Percentiles rank a stretch among this genome's conserved stretches.
Conservation (phyloP, 2,888 invertebrate species). For the Brachypterus glaber region DNA sequence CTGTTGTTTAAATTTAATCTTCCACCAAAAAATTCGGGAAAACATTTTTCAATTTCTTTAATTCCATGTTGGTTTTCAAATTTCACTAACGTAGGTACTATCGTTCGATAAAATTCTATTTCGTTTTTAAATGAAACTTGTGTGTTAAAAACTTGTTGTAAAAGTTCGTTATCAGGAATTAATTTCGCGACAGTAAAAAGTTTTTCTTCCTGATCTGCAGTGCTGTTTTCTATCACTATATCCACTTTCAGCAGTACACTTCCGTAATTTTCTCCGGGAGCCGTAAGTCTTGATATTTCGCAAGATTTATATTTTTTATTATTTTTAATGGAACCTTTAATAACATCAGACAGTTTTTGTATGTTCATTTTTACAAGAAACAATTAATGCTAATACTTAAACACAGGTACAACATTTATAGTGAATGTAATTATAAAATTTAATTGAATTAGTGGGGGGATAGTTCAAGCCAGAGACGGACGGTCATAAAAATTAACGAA, state of each 20-base stretch:
- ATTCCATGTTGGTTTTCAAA: background rate
- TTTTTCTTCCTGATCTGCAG: background rate
- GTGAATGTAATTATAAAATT: too few species aligned
- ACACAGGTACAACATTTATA: too few species aligned
- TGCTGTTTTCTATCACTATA: background rate
- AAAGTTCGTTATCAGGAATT: background rate
- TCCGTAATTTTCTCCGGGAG: background rate
- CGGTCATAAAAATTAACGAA: too few species aligned
- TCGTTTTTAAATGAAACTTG: background rate
- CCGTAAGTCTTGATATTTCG: too few species aligned
- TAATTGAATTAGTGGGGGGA: too few species aligned
- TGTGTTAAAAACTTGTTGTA: background rate
- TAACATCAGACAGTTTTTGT: too few species aligned
- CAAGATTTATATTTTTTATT: too few species aligned
- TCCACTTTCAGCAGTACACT: background rate
- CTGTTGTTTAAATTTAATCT: background rate
- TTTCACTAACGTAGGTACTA: background rate
- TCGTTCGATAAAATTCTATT: background rate
- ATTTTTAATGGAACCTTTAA: too few species aligned
- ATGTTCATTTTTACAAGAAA: too few species aligned
- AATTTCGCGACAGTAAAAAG: background rate
- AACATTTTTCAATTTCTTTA: background rate
- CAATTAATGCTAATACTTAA: too few species aligned
- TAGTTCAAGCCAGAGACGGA: too few species aligned
- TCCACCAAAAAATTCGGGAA: background rate